Evolutionary conservation across 2,888 invertebrate genomes (phyloP).

Genomic region (Drosophila austrosaltans): DNA sequence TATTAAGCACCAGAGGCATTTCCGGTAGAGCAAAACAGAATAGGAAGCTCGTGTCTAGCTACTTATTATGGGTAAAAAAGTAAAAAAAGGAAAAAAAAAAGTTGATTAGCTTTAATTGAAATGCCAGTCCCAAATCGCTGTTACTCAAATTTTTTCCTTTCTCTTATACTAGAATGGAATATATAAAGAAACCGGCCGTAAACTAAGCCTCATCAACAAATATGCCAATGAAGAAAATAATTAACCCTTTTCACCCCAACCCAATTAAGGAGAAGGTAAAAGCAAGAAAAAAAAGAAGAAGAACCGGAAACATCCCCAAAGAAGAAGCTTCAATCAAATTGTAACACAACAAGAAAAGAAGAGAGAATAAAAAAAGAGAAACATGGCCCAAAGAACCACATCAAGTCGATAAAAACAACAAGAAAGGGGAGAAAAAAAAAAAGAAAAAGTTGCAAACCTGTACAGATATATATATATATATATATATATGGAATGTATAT

Average conservation of each 20-base stretch:
- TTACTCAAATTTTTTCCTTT: neutral
- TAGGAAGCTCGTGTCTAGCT: constrained; percentile 6
- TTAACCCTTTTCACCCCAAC: constrained; percentile 50
- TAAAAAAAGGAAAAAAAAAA: neutral
- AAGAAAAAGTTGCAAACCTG: constrained; percentile 17
- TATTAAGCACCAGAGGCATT: neutral
- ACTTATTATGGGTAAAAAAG: neutral
- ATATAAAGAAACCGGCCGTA: neutral
- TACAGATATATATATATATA: constrained; percentile 24
- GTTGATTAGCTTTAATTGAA: neutral
- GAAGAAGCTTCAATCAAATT: constrained; percentile 70
- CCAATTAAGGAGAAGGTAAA: constrained; percentile 68
- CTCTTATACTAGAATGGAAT: neutral
- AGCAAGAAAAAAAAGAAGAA: constrained; percentile 24
- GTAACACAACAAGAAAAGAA: constrained; percentile 31
- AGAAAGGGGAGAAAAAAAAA: constrained; percentile 25
- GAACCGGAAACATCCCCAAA: constrained; percentile 57
- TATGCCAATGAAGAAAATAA: constrained; percentile 66
- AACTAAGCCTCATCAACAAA: constrained; percentile 46
- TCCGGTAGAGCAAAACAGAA: neutral
- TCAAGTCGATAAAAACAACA: constrained; percentile 51
- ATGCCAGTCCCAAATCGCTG: constrained; percentile 12
- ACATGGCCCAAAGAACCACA: constrained; percentile 56
- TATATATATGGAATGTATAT: neutral
- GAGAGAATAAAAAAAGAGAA: constrained; percentile 25